Percentiles rank a stretch among this genome's conserved stretches.
Conservation (phyloP, 2,113 vertebrate species). For the Phalacrocorax brasilianus region DNA sequence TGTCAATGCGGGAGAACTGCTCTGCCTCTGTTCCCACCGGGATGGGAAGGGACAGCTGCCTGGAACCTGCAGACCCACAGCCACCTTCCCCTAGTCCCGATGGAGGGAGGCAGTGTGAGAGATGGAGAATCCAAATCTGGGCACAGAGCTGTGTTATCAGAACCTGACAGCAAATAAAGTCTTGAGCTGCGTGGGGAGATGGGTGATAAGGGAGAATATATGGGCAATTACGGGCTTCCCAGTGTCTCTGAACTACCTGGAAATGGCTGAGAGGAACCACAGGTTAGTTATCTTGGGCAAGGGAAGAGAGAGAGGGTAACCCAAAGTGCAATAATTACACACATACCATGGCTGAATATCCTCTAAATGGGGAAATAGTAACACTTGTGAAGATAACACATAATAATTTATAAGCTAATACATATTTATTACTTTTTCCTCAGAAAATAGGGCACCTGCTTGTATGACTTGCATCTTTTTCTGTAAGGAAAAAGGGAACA, state of each 20-base stretch:
- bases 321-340: background rate
- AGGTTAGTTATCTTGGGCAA: background rate
- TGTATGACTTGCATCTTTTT: background rate
- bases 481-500: background rate
- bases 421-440: background rate
- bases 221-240: background rate
- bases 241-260: background rate
- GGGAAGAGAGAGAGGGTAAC: background rate
- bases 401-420: background rate
- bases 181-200: background rate
- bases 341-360: background rate
- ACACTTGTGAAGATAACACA: background rate
- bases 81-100: background rate
- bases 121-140: background rate
- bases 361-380: background rate
- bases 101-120: background rate
- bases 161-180: background rate
- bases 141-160: background rate
- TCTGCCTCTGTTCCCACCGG: background rate
- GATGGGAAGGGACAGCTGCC: background rate
- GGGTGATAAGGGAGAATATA: background rate
- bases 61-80: background rate
- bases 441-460: background rate
- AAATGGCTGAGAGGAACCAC: background rate
- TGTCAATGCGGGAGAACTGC: background rate